Conservation (phyloP, 2,888 invertebrate genomes). For the Spicauda simplicius region DNA sequence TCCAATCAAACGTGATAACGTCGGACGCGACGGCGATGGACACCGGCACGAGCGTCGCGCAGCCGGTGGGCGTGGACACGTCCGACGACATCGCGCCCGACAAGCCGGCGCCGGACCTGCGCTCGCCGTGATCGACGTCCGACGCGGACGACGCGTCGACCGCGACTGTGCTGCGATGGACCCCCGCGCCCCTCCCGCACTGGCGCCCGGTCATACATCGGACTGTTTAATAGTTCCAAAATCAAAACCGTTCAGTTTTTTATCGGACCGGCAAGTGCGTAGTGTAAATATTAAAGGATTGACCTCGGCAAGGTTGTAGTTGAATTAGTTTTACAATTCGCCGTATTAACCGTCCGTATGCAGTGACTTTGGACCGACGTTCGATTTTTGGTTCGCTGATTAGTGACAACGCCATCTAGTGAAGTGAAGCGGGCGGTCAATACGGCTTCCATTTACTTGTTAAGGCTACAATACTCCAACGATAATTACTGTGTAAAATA, state of each 20-base stretch:
- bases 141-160: slow-evolving; percentile 44
- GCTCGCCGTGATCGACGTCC: slow-evolving; percentile 71
- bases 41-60: slow-evolving; percentile 65
- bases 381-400: slow-evolving; percentile 33
- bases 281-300: slow-evolving; percentile 62
- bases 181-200: slow-evolving; percentile 77
- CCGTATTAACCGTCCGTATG: slow-evolving; percentile 56
- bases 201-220: slow-evolving; percentile 77
- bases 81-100: slow-evolving; percentile 75
- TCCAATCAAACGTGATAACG: slow-evolving; percentile 85
- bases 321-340: slow-evolving; percentile 56
- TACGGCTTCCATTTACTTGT: slow-evolving; percentile 50
- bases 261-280: slow-evolving; percentile 33
- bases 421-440: slow-evolving; percentile 48
- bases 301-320: slow-evolving; percentile 59
- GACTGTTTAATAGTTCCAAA: slow-evolving; percentile 54
- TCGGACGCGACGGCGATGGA: slow-evolving; percentile 85
- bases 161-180: slow-evolving; percentile 69
- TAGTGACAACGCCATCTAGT: slow-evolving; percentile 50
- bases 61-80: slow-evolving; percentile 59
- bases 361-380: slow-evolving; percentile 60
- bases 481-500: slow-evolving; percentile 71
- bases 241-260: slow-evolving; percentile 37
- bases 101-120: slow-evolving; percentile 73
- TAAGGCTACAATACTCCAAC: slow-evolving; percentile 73